Evolutionary conservation across 1,140 invertebrate genomes (phyloP).

Genomic region (Cyclina sinensis): DNA sequence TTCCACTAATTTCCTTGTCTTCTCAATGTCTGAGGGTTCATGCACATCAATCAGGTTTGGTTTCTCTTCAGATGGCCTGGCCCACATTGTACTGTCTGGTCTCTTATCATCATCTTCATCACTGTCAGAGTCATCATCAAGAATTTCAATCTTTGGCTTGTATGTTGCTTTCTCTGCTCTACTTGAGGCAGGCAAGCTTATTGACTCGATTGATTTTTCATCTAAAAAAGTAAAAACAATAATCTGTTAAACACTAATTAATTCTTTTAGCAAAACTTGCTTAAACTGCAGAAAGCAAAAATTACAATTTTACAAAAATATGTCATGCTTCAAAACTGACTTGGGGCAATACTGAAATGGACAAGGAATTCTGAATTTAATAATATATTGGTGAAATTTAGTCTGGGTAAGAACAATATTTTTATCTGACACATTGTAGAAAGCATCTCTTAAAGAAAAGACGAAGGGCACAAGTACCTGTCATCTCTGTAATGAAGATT

Average conservation of each 20-base stretch:
- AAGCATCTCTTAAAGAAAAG: no score
- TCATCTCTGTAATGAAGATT: conserved; percentile 61
- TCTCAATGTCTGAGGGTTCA: conserved; percentile 38
- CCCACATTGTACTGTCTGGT: conserved; percentile 16
- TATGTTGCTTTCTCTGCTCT: conserved; percentile 59
- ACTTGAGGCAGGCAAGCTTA: conserved; percentile 44
- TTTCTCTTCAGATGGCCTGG: background rate
- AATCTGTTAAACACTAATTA: no score
- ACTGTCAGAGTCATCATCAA: conserved; percentile 62
- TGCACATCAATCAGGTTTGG: conserved; percentile 6
- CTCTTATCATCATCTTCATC: conserved; percentile 24
- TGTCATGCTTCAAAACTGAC: no score
- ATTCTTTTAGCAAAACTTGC: no score
- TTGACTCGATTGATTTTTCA: conserved; percentile 64
- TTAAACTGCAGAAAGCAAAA: no score
- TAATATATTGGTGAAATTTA: no score
- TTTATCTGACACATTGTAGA: no score
- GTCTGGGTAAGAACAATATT: no score
- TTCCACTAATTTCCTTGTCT: conserved; percentile 59
- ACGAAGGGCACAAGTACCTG: conserved; percentile 49
- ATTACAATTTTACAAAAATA: no score
- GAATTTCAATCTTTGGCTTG: conserved; percentile 71
- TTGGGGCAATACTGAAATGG: no score
- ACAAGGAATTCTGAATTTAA: no score
- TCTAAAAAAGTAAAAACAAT: conserved; percentile 45